Conservation (phyloP, 2,888 invertebrate genomes). For the Enoplolaimus lenunculus region DNA sequence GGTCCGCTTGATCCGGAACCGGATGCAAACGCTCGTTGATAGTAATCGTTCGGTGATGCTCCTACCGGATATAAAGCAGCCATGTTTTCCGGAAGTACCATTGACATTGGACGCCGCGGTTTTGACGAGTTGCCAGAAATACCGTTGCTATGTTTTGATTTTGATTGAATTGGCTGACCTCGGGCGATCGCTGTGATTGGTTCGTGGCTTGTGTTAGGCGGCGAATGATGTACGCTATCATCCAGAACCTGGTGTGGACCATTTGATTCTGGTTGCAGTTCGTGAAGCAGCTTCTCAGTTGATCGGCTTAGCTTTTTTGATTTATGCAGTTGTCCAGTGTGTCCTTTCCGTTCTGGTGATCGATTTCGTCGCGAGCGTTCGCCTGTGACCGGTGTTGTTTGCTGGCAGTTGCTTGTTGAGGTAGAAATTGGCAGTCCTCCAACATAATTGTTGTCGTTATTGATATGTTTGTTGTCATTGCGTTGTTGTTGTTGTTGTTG, state of each 20-base stretch:
- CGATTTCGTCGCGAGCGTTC: background rate
- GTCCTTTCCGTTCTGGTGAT: background rate
- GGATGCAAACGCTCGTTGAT: too few species aligned
- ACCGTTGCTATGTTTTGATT: background rate
- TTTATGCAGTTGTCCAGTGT: background rate
- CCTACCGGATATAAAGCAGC: background rate
- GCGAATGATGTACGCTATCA: background rate
- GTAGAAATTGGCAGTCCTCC: background rate
- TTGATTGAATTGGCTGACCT: background rate
- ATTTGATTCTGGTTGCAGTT: background rate
- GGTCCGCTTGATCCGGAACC: too few species aligned
- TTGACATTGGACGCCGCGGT: slow-evolving; percentile 16
- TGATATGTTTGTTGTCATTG: background rate
- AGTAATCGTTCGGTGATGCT: too few species aligned
- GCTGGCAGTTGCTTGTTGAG: background rate
- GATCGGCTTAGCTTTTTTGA: slow-evolving; percentile 19
- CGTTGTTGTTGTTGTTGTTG: background rate
- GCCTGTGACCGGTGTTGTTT: background rate
- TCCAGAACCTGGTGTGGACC: background rate
- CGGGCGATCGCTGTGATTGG: background rate
- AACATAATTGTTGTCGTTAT: background rate
- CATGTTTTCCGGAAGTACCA: slow-evolving; percentile 15
- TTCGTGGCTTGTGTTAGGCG: background rate
- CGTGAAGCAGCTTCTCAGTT: slow-evolving; percentile 16
- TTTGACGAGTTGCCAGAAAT: background rate